Evolutionary conservation across 2,888 invertebrate species (phyloP), one percentile per base, ranked within the genome.

Genomic region (Tortrix viridana): DNA sequence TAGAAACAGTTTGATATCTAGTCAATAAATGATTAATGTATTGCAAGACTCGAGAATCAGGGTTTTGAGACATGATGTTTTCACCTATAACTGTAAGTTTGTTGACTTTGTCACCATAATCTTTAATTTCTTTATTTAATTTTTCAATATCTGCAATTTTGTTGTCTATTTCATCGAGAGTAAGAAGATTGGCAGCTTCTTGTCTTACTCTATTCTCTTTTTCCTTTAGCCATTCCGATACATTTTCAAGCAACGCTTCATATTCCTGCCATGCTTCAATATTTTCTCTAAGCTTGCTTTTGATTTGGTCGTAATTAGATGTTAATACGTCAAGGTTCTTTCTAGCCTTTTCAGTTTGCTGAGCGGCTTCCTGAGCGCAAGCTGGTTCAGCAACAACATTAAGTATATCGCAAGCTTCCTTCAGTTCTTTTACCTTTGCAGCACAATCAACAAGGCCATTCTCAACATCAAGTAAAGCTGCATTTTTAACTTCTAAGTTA

Each of bases 401-500:
- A 1, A 97, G 85, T 67, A 96, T 93, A 68, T 95, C 91, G 62
- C 96, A 89, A 0, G 96, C 96, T 73, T 95, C 94, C 65, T 95
- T 93, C 1, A 96, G 91, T 72, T 96, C 96, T 0, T 81, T 77
- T 69, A 95, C 94, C 65, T 95, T 94, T 2, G 87, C 88, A 60
- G 94, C 93, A 75, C 96, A 96, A 71, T 97, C 97, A 20, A 89
- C 86, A 43, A 97, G 94, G 20, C 95, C 95, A 67, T 93, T 93
- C 80, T 95, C 94, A 2, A 97, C 95, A 67, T 97, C 97, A 63
- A 92, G 90, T 38, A 98, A 82, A 0, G 97, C 96, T 1, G 96
- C 95, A 74, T 96, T 94, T 87, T 98, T 98, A 0, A 98, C 97
- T 91, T 98, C 97, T 26, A 98, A 93, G 79, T 97, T 98, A 81